Evolutionary conservation across 2,113 vertebrate genomes (phyloP).

Genomic region (Hippocampus guttulatus): DNA sequence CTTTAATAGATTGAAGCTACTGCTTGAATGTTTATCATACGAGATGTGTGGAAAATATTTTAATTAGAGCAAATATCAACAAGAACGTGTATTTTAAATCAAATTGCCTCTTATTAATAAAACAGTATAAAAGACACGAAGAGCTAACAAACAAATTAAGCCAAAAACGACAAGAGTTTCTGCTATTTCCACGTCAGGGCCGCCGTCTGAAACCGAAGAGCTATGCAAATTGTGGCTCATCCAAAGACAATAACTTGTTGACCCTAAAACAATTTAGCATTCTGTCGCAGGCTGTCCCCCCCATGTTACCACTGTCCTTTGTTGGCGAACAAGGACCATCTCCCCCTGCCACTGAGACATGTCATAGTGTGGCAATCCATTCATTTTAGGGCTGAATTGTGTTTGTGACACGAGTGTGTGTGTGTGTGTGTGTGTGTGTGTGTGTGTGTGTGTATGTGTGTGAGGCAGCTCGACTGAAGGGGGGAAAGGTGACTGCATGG

Average conservation of each 20-base stretch:
- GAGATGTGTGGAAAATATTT: slow-evolving; percentile 26
- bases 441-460: slow-evolving; percentile 17
- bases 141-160: background rate
- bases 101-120: background rate
- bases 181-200: slow-evolving; percentile 19
- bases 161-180: slow-evolving; percentile 3
- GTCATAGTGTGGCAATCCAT: slow-evolving; percentile 82
- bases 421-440: slow-evolving; percentile 35
- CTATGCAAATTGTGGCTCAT: slow-evolving; percentile 56
- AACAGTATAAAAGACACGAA: background rate
- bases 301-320: slow-evolving; percentile 76
- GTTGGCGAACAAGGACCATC: slow-evolving; percentile 69
- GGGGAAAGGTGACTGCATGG: slow-evolving; percentile 70
- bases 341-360: slow-evolving; percentile 74
- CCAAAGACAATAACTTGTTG: slow-evolving; percentile 73
- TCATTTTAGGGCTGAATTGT: slow-evolving; percentile 80
- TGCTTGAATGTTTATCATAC: slow-evolving; percentile 9
- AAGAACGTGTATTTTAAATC: slow-evolving; percentile 7
- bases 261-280: slow-evolving; percentile 79
- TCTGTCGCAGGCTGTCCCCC: slow-evolving; percentile 72
- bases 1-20: slow-evolving; percentile 21
- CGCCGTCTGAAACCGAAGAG: slow-evolving; percentile 19
- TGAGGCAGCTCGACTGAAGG: slow-evolving; percentile 39
- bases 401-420: slow-evolving; percentile 39
- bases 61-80: slow-evolving; percentile 12